Evolutionary conservation across 2,113 vertebrate species (phyloP).

Genomic region (Isurus oxyrinchus): DNA sequence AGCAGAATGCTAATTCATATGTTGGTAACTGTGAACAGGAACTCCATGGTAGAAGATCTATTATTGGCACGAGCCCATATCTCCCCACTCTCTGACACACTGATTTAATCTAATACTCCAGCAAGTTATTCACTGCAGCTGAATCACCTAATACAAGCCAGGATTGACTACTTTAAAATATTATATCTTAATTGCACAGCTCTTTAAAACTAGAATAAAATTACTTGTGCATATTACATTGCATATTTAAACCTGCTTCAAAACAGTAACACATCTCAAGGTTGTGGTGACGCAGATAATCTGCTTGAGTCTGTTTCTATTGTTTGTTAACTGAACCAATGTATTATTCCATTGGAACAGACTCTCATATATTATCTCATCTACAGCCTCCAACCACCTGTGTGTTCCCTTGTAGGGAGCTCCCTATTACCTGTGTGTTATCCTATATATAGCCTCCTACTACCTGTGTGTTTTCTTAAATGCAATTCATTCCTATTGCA

Average conservation of each 20-base stretch:
- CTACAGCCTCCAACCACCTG: not conserved
- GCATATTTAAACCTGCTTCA: not conserved
- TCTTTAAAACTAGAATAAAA: not conserved
- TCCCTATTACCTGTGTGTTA: not conserved
- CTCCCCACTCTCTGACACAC: not conserved
- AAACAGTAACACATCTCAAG: not conserved
- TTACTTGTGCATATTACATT: not conserved
- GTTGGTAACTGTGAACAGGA: not conserved
- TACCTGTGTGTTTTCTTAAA: not conserved
- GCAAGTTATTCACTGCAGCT: not conserved
- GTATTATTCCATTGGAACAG: not conserved
- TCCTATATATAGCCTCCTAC: not conserved
- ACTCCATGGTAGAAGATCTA: not conserved
- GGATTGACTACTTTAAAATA: not conserved
- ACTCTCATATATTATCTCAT: not conserved
- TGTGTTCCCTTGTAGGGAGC: not conserved
- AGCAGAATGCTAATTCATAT: not conserved
- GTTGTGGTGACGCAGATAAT: not conserved
- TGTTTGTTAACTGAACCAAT: not conserved
- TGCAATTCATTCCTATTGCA: not conserved
- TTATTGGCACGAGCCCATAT: not conserved
- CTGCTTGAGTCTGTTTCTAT: not conserved
- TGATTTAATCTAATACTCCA: not conserved
- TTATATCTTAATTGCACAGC: not conserved
- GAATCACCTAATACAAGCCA: not conserved